Conservation (phyloP, 2,888 invertebrate species). For the Oscheius sp. region DNA sequence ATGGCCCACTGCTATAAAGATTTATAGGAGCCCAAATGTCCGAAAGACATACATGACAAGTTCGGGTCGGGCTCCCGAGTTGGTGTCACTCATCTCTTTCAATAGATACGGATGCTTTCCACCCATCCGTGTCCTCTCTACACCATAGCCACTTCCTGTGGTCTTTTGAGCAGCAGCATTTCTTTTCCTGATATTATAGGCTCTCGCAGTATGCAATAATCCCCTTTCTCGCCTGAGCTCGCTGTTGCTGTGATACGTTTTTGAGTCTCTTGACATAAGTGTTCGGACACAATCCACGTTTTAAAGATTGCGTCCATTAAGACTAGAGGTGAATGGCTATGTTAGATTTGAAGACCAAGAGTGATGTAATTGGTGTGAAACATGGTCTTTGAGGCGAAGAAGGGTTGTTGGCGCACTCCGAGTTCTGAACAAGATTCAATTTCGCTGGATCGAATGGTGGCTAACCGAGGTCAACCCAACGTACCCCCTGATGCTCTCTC, state of each 20-base stretch:
- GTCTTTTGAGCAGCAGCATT: constrained; percentile 7
- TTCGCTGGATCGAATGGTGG: constrained; percentile 34
- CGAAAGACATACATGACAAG: background rate
- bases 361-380: constrained; percentile 33
- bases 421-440: constrained; percentile 32
- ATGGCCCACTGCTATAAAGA: background rate
- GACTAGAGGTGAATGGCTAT: constrained; percentile 26
- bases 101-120: background rate
- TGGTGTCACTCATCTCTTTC: constrained; percentile 16
- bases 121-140: constrained; percentile 20
- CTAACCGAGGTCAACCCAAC: constrained; percentile 25
- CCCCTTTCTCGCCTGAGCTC: background rate
- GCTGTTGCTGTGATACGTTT: constrained; percentile 25
- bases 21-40: background rate
- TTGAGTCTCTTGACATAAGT: background rate
- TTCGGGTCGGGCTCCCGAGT: constrained; percentile 4
- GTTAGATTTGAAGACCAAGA: constrained; percentile 7
- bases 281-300: background rate
- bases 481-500: background rate
- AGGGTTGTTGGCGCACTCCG: constrained; percentile 15
- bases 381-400: constrained; percentile 24
- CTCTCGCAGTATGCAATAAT: constrained; percentile 9
- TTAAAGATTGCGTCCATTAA: constrained; percentile 18
- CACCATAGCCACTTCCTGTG: background rate
- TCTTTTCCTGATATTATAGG: constrained; percentile 24